Evolutionary conservation across 2,888 invertebrate species (phyloP).

Genomic region (Drosophila dives): DNA sequence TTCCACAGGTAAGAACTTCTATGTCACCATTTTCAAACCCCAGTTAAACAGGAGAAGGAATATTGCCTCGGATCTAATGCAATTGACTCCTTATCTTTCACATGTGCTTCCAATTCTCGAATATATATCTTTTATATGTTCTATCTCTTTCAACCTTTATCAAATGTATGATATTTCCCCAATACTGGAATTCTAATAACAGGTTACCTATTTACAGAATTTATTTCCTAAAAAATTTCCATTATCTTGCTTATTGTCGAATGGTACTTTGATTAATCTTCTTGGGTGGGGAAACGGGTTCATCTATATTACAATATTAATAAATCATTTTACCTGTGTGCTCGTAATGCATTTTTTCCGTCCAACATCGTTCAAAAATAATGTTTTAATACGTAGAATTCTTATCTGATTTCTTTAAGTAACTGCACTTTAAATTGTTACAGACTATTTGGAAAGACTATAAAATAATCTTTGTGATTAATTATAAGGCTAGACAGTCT

Average conservation of each 20-base stretch:
- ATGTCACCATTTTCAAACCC: not conserved
- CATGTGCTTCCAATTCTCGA: not conserved
- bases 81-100: not conserved
- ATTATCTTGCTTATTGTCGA: not conserved
- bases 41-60: not conserved
- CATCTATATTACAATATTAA: not conserved
- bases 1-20: not conserved
- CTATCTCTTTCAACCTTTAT: not conserved
- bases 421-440: not conserved
- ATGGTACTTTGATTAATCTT: not conserved
- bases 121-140: not conserved
- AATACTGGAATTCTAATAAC: not conserved
- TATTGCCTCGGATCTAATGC: not conserved
- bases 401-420: conserved; percentile 18
- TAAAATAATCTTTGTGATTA: conserved; percentile 38
- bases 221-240: too few species aligned
- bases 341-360: not conserved
- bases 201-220: not conserved
- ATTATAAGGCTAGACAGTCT: conserved; percentile 13
- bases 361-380: not conserved
- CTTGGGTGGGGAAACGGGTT: not conserved
- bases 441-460: not conserved
- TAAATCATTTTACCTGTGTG: not conserved
- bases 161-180: not conserved
- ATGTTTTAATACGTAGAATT: not conserved